Evolutionary conservation across 1,140 invertebrate species (phyloP), one percentile per base, ranked within the genome.

Genomic region (Drosophila kohkoa): DNA sequence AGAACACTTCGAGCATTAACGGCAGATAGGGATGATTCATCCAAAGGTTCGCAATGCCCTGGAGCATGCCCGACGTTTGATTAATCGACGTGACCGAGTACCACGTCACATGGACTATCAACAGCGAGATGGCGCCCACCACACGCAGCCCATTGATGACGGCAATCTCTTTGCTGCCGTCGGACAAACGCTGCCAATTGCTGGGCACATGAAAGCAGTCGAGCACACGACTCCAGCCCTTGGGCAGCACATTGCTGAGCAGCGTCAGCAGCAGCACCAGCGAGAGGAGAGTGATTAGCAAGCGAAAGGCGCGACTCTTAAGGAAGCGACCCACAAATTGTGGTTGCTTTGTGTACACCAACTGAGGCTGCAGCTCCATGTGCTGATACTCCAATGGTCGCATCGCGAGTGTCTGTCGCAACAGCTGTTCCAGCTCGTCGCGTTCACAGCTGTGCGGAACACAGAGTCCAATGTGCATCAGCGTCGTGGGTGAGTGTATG

Each of bases 121-220:
- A 11, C 20, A 85, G 5, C 0, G 43, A 32, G 32, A 71, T 57
- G 0, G 81, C 81, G 8, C 28, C 28, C 11, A 64, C 5, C 0
- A 85, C 77, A 1, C 81, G 62, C n/a, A 86, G 28, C 0, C 81
- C 81, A 43, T 86, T 80, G 25, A 85, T 74, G 65, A 66, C 15
- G 10, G 13, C 49, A 1, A 86, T 86, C 30, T 86, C 82, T 25
- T 68, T 51, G 0, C 5, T 13, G 6, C 11, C 15, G 20, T 75
- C 48, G 62, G 7, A 67, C 0, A 73, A 48, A 11, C 55, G 58
- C 13, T 55, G 48, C 82, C 82, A 85, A 16, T 85, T 85, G 43
- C 30, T 28, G 1, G 28, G 1, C 7, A 81, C 7, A 28, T 85
- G 28, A 8, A 83, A 83, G 60, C 81, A 82, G 28, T 16, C 60